Percentiles rank a stretch among this genome's conserved stretches.
Conservation (phyloP, 1,140 invertebrate genomes). For the Pollicipes pollicipes region DNA sequence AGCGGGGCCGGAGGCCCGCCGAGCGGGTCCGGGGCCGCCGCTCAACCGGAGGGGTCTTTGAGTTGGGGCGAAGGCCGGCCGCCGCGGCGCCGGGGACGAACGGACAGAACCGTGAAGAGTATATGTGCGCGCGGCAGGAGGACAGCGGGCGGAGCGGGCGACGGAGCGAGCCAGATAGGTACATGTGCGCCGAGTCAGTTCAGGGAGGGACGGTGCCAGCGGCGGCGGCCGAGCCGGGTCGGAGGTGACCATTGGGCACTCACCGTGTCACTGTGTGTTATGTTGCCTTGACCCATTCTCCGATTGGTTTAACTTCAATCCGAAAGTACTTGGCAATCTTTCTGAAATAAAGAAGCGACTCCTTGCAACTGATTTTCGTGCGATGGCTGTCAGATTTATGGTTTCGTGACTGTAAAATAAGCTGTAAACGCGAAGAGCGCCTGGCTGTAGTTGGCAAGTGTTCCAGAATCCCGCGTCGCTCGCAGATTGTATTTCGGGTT, state of each 20-base stretch:
- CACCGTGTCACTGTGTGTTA: neutral
- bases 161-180: neutral
- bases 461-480: too few species aligned
- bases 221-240: too few species aligned
- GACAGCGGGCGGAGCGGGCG: neutral
- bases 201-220: neutral
- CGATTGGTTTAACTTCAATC: neutral
- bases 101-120: neutral
- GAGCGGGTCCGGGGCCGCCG: neutral
- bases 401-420: too few species aligned
- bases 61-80: neutral
- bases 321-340: neutral
- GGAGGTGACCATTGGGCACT: too few species aligned
- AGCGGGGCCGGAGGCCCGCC: too few species aligned
- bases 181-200: neutral
- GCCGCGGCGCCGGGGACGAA: neutral
- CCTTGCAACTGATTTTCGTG: neutral
- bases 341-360: neutral
- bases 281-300: conserved; percentile 1
- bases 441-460: too few species aligned
- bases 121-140: neutral
- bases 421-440: too few species aligned
- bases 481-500: too few species aligned
- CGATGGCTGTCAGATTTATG: too few species aligned
- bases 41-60: too few species aligned